Evolutionary conservation across 37 sponge, comb jelly and placozoan genomes (phyloP), one percentile per base, ranked within the genome.

Genomic region (Tethya wilhelma): DNA sequence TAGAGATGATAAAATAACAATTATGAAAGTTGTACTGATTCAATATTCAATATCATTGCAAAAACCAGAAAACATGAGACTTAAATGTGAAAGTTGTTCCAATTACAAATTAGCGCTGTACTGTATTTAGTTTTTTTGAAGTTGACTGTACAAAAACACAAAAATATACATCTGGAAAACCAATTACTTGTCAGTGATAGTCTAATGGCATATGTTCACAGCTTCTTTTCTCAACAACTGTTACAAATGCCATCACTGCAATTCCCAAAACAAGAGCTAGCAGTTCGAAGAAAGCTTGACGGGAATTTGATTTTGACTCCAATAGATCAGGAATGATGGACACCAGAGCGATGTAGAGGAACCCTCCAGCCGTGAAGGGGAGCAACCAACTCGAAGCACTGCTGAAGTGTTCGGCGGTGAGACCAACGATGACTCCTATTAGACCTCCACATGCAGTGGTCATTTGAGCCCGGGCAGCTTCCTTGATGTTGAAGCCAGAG

Each of bases 281-380:
- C 5, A 84, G 5, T 36, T 86, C 63, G 9, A 69, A 11, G n/a
- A 66, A 6, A 41, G 64, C 63, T 5, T 26, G 32, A 12, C 12
- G 23, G 1, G 14, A 25, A n/a, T 39, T 57, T 14, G 17, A 34
- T 30, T 30, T 65, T 20, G 31, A 46, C 57, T 89, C 67, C 69
- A 90, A 36, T 28, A 90, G 69, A 26, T 67, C 69, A 11, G 96
- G 96, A 9, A 93, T 4, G 38, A 96, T 90, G 41, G 95, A 82
- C 7, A 92, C 94, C 44, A 96, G 46, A 4, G 88, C 69, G 0
- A 96, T 87, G 80, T 96, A 96, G 58, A 96, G 56, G 67, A 96
- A 96, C 17, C 96, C 96, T 25, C 96, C 96, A 39, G 96, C 93
- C 26, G 96, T 93, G 72, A 96, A 96, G 7, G 96, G 91, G 19